A percentile compares a stretch with the other conserved stretches of the same genome.
Evolutionary conservation across 2,113 vertebrate species (phyloP).

Genomic region (Gnathonemus longibarbis): DNA sequence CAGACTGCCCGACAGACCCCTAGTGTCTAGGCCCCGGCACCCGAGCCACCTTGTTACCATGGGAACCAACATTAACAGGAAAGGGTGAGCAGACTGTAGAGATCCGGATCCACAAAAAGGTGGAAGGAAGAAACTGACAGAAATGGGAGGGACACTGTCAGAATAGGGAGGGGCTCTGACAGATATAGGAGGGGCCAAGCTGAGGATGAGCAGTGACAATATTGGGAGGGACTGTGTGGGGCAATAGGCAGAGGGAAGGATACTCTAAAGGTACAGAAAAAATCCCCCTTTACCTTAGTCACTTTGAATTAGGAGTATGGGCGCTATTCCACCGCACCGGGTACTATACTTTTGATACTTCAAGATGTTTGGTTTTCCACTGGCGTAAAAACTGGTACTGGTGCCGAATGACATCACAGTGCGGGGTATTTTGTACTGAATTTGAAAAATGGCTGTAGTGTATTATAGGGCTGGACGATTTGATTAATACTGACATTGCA

Average conservation of each 20-base stretch:
- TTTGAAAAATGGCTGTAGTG: too few species aligned
- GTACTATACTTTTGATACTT: too few species aligned
- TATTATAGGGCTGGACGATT: too few species aligned
- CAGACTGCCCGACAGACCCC: conserved; percentile 23
- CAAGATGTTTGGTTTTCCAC: too few species aligned
- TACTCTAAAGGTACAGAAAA: not conserved
- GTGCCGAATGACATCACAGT: too few species aligned
- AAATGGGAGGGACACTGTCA: conserved; percentile 33
- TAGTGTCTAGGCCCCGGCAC: conserved; percentile 50
- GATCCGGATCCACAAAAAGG: not conserved
- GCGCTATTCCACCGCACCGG: too few species aligned
- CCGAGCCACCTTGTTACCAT: conserved; percentile 57
- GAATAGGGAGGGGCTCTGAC: conserved; percentile 31
- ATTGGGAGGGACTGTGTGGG: not conserved
- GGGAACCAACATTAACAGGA: conserved; percentile 22
- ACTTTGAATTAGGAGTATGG: not conserved
- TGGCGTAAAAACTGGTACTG: too few species aligned
- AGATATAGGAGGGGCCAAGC: not conserved
- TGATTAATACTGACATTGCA: too few species aligned
- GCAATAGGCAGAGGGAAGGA: not conserved
- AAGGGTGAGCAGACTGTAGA: conserved; percentile 13
- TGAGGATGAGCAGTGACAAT: not conserved
- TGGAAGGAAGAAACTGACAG: conserved; percentile 20
- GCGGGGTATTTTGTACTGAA: too few species aligned
- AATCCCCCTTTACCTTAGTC: not conserved